A percentile compares a stretch with the other conserved stretches of the same genome.
These are phyloP conservation scores for Gadopsis bispinosus DNA, from an alignment of 2,797 vertebrate genomes.

Conservation along the genomic window DNA sequence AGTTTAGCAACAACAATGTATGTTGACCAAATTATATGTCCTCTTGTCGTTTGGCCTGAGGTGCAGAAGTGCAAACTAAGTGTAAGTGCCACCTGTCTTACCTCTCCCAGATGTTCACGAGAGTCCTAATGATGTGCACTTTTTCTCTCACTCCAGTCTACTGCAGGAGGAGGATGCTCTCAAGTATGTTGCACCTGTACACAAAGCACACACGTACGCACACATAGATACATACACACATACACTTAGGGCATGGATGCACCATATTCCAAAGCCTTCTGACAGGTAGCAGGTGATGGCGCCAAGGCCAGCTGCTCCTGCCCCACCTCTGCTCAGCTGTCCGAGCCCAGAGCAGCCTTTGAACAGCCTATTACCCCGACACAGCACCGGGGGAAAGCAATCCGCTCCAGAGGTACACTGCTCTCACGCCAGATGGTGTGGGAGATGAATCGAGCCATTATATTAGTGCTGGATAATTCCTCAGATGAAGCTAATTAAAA, in stretches of 20 bases:
- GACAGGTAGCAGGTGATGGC: constrained; percentile 85
- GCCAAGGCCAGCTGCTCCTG: constrained; percentile 84
- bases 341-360: constrained; percentile 84
- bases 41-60: constrained; percentile 46
- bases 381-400: constrained; percentile 85
- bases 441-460: constrained; percentile 89
- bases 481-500: constrained; percentile 89
- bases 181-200: constrained; percentile 41
- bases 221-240: constrained; percentile 47
- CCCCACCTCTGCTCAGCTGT: constrained; percentile 88
- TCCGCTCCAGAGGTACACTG: constrained; percentile 84
- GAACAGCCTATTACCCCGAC: constrained; percentile 87
- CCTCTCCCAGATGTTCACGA: constrained; percentile 72
- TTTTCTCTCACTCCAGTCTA: constrained; percentile 32
- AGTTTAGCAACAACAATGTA: constrained; percentile 50
- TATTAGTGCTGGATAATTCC: constrained; percentile 87
- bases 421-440: constrained; percentile 86
- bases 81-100: constrained; percentile 62
- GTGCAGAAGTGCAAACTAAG: constrained; percentile 51
- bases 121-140: constrained; percentile 61
- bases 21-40: constrained; percentile 30
- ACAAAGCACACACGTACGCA: constrained; percentile 33
- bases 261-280: constrained; percentile 67
- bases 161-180: constrained; percentile 36
- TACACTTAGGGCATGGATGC: constrained; percentile 63